A percentile compares a stretch with the other conserved stretches of the same genome.
These are phyloP conservation scores for Leucoma salicis DNA, from an alignment of 2,888 invertebrate genomes.

Conservation along the genomic window DNA sequence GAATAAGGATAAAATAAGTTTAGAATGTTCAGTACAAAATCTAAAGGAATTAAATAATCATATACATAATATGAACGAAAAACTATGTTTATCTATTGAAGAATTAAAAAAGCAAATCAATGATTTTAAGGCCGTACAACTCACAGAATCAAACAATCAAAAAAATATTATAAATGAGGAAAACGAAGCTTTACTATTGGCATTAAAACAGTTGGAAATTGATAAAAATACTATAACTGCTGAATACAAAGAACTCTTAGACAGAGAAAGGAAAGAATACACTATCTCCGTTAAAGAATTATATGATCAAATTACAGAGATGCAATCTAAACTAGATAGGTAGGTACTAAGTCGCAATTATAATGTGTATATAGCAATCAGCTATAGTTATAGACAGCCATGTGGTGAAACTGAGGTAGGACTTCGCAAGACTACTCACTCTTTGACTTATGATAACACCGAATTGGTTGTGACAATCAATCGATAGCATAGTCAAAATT, in stretches of 20 bases:
- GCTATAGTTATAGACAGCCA: too few species aligned
- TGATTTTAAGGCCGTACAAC: constrained; percentile 40
- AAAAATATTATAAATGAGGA: constrained; percentile 62
- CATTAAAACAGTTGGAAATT: constrained; percentile 63
- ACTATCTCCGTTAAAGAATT: constrained; percentile 54
- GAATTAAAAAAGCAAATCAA: constrained; percentile 47
- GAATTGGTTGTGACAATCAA: too few species aligned
- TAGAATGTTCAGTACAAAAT: constrained; percentile 51
- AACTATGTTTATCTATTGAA: constrained; percentile 43
- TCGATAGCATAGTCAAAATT: too few species aligned
- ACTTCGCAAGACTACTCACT: too few species aligned
- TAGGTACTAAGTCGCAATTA: constrained; percentile 30
- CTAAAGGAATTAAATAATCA: constrained; percentile 50
- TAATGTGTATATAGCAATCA: too few species aligned
- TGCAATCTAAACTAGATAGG: constrained; percentile 63
- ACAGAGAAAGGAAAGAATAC: constrained; percentile 76
- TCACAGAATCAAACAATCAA: constrained; percentile 37
- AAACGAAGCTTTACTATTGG: constrained; percentile 62
- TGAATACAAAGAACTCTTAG: constrained; percentile 76
- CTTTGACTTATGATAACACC: too few species aligned
- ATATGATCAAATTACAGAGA: constrained; percentile 52
- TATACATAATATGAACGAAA: constrained; percentile 50
- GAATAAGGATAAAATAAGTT: constrained; percentile 59
- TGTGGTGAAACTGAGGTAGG: too few species aligned
- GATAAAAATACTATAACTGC: constrained; percentile 64